Conservation (phyloP, 2,888 invertebrate genomes). For the Xanthorhoe spadicearia region DNA sequence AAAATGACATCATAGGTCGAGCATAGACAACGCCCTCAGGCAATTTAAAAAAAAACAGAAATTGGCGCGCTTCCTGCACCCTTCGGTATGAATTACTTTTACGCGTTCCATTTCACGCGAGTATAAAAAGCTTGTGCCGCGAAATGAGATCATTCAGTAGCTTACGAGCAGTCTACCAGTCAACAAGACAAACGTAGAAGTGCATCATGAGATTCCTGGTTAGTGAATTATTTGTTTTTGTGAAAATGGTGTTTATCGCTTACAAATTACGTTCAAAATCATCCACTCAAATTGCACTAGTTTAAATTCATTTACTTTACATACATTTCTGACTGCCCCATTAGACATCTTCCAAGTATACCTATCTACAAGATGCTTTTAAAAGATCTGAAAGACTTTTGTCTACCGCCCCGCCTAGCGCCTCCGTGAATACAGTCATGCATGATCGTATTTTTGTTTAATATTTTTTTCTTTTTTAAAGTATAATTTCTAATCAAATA, state of each 20-base stretch:
- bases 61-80: conserved; percentile 75
- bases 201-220: conserved; percentile 84
- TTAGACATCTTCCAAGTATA: too few species aligned
- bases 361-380: too few species aligned
- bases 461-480: too few species aligned
- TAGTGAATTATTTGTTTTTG: conserved; percentile 46
- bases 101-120: conserved; percentile 68
- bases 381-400: too few species aligned
- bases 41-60: conserved; percentile 45
- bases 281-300: background rate
- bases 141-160: conserved; percentile 80
- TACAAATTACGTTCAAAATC: background rate
- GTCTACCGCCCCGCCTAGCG: too few species aligned
- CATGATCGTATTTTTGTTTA: too few species aligned
- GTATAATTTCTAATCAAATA: too few species aligned
- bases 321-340: background rate
- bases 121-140: conserved; percentile 74
- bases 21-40: conserved; percentile 36
- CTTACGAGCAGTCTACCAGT: conserved; percentile 77
- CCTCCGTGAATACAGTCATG: too few species aligned
- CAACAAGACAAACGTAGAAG: conserved; percentile 55
- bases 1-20: conserved; percentile 42
- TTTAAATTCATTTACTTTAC: background rate
- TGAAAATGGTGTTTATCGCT: background rate
- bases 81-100: conserved; percentile 77